Conservation (phyloP, 2,797 vertebrate species). For the Salarias fasciatus region DNA sequence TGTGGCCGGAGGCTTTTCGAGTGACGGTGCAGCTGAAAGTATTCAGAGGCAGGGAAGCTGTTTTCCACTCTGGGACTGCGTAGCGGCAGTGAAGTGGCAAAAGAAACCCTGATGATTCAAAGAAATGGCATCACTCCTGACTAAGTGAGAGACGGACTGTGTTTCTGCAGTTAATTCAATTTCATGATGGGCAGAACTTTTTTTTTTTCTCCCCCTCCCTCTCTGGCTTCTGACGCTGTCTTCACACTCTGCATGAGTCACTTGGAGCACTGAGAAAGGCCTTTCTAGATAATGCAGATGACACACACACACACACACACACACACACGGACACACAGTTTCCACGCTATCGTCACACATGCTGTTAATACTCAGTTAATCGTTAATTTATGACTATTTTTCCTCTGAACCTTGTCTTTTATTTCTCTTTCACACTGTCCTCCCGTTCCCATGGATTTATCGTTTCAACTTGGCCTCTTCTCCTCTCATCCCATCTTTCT, state of each 20-base stretch:
- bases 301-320: slow-evolving; percentile 1
- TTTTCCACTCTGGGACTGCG: slow-evolving; percentile 41
- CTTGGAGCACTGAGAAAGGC: slow-evolving; percentile 52
- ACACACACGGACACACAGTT: slow-evolving; percentile 8
- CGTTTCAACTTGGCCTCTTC: slow-evolving; percentile 25
- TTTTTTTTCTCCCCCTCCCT: slow-evolving; percentile 26
- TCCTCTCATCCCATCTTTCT: slow-evolving; percentile 24
- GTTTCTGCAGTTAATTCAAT: slow-evolving; percentile 62
- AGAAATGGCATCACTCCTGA: slow-evolving; percentile 51
- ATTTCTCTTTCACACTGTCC: background rate
- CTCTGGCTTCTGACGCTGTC: slow-evolving; percentile 45
- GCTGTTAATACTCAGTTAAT: slow-evolving; percentile 22
- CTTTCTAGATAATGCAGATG: slow-evolving; percentile 36
- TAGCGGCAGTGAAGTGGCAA: slow-evolving; percentile 47
- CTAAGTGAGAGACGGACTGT: slow-evolving; percentile 51
- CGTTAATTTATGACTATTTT: slow-evolving; percentile 25
- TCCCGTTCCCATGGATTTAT: background rate
- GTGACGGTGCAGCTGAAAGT: slow-evolving; percentile 34
- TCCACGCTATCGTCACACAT: slow-evolving; percentile 23
- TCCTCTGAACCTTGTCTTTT: background rate
- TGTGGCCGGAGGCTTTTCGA: slow-evolving; percentile 36
- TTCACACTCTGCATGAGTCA: slow-evolving; percentile 56
- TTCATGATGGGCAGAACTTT: slow-evolving; percentile 46
- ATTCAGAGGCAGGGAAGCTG: slow-evolving; percentile 38
- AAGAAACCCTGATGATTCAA: slow-evolving; percentile 47